Evolutionary conservation across 2,888 invertebrate genomes (phyloP), one percentile per base, ranked within the genome.

Genomic region (Caenorhabditis sp.): DNA sequence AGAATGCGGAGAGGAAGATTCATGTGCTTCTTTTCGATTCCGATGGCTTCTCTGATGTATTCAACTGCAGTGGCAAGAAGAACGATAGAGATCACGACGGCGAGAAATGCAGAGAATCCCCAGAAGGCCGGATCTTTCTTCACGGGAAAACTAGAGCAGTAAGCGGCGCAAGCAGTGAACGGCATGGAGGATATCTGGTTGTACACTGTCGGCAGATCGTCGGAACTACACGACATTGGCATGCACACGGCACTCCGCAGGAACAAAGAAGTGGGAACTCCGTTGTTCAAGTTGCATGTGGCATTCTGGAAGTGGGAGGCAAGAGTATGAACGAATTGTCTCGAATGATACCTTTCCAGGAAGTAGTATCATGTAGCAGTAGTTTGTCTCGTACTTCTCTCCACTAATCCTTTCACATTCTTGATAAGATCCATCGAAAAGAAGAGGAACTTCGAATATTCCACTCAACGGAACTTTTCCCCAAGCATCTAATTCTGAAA

Each of bases 221-320:
- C 18, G 26, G 60, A 24, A 11, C n/a, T 6, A 22, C 83, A 83
- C 18, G 80, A 80, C 9, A 61, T 37, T 2, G 83, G 83, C 80
- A 83, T 77, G 50, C 83, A 83, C 15, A 83, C 80, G 2, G 83
- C 80, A 4, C 51, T 51, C 18, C 80, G 71, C 5, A 70, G n/a
- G 26, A 70, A 65, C 1, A 58, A 26, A 1, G 67, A 26, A 55
- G 53, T 47, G 22, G 76, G 62, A 2, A 22, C 20, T 4, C 68
- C 68, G 22, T 62, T 55, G 24, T 28, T 26, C 64, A 58, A 20
- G 18, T 62, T 37, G 20, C 74, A 74, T 1, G 74, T 51, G 51
- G 65, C 65, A 11, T 61, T 64, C 68, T 70, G 32, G n/a, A 53
- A 35, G 37, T n/a, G n/a, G n/a, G n/a, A n/a, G n/a, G n/a, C n/a